These are phyloP conservation scores for Novumbra hubbsi DNA, from an alignment of 2,797 vertebrate genomes.

Conservation along the genomic window DNA sequence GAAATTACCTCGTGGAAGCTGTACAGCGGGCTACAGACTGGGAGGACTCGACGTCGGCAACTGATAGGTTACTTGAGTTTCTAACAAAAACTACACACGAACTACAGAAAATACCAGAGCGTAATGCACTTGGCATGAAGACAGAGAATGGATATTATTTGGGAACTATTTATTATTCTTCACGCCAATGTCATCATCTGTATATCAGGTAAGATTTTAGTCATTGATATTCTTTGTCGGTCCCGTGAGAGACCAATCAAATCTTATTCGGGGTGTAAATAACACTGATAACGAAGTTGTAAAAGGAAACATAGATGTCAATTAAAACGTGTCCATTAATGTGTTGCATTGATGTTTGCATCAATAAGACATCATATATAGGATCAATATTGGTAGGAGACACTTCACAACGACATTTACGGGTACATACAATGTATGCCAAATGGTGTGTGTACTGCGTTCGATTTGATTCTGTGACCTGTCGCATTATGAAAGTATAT, in stretches of 20 bases:
- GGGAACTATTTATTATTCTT: conserved; percentile 96
- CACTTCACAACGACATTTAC: background rate
- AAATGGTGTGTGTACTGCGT: background rate
- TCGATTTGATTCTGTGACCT: background rate
- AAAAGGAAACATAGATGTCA: background rate
- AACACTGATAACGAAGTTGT: background rate
- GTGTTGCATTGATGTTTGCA: background rate
- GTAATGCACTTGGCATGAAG: conserved; percentile 96
- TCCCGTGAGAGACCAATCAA: background rate
- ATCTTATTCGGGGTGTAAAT: background rate
- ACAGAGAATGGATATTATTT: conserved; percentile 97
- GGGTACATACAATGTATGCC: background rate
- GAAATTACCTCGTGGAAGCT: conserved; percentile 84
- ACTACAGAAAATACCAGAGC: conserved; percentile 50
- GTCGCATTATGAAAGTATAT: background rate
- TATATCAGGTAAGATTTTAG: conserved; percentile 87
- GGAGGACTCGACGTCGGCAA: conserved; percentile 80
- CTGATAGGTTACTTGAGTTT: conserved; percentile 71
- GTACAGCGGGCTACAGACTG: conserved; percentile 79
- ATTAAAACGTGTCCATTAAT: background rate
- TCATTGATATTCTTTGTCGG: background rate
- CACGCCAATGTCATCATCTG: conserved; percentile 95
- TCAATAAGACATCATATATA: background rate
- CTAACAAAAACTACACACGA: conserved; percentile 21
- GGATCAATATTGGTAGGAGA: background rate